Base-by-base conservation (phyloP, 53 echinoderm and acorn worm species). In the Echinarachnius parma region DNA sequence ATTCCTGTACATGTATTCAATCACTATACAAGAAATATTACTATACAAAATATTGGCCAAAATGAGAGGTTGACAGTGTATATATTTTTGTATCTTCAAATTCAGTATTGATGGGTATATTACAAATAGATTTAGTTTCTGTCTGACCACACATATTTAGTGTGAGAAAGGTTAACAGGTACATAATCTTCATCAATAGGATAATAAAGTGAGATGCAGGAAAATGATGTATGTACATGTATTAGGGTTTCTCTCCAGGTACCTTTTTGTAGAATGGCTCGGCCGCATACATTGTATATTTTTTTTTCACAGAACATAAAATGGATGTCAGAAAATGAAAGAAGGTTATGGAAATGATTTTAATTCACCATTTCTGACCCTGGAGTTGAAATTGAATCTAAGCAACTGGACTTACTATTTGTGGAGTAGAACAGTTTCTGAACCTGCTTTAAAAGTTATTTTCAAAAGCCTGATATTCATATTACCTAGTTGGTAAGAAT, bases 81-180 rank as follows among this genome's bases (percentile, higher is more conserved):
- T n/a, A n/a, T n/a, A n/a, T n/a, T n/a, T n/a, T n/a, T n/a, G n/a
- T n/a, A n/a, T n/a, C n/a, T n/a, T n/a, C n/a, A n/a, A 44, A 44
- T 44, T 44, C 45, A 44, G 45, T 44, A 11, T 44, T 44, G 11
- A 44, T 44, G 45, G 45, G 45, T 44, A 44, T 44, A 44, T 11
- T 44, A 44, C 11, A 44, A 44, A 44, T 44, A 14, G 45, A 44
- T 44, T 44, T 44, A 44, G 45, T 44, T 44, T 44, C 45, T 44
- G 45, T 44, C 45, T 44, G 45, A 44, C 45, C 45, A 44, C 45
- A 44, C 45, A 44, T 44, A 44, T 44, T 44, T 44, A 44, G 45
- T 44, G 45, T 16, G 45, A 44, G 45, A 44, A 44, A 44, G 45
- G 45, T 44, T 44, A 44, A 44, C 45, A 44, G 45, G 16, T 44